Conservation (phyloP, 2,113 vertebrate species). For the Chionis minor region DNA sequence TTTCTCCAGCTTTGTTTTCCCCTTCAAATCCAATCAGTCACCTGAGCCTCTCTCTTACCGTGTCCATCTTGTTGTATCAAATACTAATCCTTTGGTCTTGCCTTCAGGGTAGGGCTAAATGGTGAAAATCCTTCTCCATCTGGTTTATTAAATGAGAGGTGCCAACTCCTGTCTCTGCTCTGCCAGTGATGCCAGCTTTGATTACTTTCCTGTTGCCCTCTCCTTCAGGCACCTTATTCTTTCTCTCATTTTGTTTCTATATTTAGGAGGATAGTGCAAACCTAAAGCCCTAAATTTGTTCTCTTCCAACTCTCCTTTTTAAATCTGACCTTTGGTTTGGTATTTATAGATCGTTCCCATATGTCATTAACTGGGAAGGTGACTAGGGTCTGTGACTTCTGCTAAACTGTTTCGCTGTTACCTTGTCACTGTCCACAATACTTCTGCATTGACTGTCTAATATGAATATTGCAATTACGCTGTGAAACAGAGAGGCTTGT, state of each 20-base stretch:
- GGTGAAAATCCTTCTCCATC: slow-evolving; percentile 35
- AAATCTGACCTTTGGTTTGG: background rate
- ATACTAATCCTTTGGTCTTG: slow-evolving; percentile 21
- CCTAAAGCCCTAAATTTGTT: background rate
- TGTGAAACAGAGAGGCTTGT: background rate
- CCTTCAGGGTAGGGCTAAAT: slow-evolving; percentile 30
- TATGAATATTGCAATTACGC: background rate
- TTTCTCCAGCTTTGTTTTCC: slow-evolving; percentile 19
- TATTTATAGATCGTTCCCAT: background rate
- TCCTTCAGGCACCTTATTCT: slow-evolving; percentile 11
- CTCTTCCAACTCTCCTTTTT: background rate
- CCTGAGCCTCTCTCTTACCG: background rate
- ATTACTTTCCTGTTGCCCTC: slow-evolving; percentile 29
- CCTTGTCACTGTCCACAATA: background rate
- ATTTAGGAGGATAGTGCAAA: background rate
- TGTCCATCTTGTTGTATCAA: slow-evolving; percentile 10
- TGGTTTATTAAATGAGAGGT: slow-evolving; percentile 41
- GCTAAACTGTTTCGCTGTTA: background rate
- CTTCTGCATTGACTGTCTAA: background rate
- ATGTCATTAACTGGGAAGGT: background rate
- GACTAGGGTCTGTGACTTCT: background rate
- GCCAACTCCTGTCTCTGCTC: slow-evolving; percentile 3
- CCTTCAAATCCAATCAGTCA: slow-evolving; percentile 9
- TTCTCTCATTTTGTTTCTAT: background rate
- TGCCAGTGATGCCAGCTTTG: slow-evolving; percentile 18